Percentiles rank a stretch among this genome's conserved stretches.
These are phyloP conservation scores for Leptinotarsa peninsularis DNA, from an alignment of 2,888 invertebrate species.

Conservation along the genomic window DNA sequence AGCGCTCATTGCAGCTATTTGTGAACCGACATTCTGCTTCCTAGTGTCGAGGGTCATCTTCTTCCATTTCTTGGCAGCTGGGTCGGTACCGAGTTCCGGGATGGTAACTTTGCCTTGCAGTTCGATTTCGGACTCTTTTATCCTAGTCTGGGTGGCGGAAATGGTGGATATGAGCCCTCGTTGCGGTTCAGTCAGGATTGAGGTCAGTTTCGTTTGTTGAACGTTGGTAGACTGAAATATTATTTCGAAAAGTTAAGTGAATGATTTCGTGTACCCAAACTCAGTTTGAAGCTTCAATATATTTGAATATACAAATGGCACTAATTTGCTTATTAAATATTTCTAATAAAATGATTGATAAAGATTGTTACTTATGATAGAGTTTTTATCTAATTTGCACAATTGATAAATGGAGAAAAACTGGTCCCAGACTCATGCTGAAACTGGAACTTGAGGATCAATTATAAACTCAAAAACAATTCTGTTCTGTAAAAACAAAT, in stretches of 20 bases:
- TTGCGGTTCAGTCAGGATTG: slow-evolving; percentile 90
- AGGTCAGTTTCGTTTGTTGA: slow-evolving; percentile 87
- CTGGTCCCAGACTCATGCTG: no score
- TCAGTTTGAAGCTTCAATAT: neutral
- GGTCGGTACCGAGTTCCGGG: slow-evolving; percentile 84
- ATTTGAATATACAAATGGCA: neutral
- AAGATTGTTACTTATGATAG: no score
- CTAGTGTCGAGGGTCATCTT: slow-evolving; percentile 93
- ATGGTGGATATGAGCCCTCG: slow-evolving; percentile 92
- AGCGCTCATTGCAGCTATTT: slow-evolving; percentile 99
- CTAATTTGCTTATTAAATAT: neutral
- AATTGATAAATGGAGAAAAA: no score
- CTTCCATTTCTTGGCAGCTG: slow-evolving; percentile 92
- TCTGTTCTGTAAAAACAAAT: no score
- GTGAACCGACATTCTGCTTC: slow-evolving; percentile 95
- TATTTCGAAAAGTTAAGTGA: neutral
- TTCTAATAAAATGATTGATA: neutral
- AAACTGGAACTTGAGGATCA: no score
- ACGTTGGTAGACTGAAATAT: slow-evolving; percentile 61
- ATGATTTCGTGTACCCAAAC: neutral
- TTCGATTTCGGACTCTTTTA: slow-evolving; percentile 87
- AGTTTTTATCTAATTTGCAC: no score
- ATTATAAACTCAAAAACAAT: no score
- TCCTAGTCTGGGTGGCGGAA: slow-evolving; percentile 87
- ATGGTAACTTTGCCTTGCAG: slow-evolving; percentile 69